Base-by-base conservation (phyloP, 1,140 invertebrate species). In the Stenopsyche tienmushanensis region DNA sequence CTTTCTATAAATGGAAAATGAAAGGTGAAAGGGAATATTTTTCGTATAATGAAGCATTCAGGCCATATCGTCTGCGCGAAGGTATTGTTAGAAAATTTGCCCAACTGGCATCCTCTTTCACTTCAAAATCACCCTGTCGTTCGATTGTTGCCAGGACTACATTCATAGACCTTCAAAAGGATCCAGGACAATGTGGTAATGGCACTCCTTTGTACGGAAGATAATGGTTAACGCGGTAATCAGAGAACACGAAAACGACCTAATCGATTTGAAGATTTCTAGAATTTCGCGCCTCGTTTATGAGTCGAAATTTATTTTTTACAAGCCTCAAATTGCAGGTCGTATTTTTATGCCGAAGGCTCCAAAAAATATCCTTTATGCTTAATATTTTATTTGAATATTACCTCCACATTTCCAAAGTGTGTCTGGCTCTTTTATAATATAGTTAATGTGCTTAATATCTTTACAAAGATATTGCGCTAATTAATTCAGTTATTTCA, bases 81-180 rank as follows among this genome's bases (percentile, higher is more conserved):
- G 53, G 20, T 25, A 57, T 57, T 57, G 53, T 57, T 15, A n/a
- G 13, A 34, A 25, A 57, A 57, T 57, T 57, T 57, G 25, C 25
- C 53, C 29, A 21, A 34, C 17, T 34, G 53, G 9, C 53, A 10
- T 54, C 52, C 52, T 54, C 52, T 29, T 54, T 54, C 52, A 13
- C 7, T 13, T 47, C 44, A 13, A 18, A 47, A 47, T 47, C 44
- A 54, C 13, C 53, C 13, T 53, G 25, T 42, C 25, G 34, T 57
- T 42, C 53, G 53, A 57, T 57, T 41, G 53, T 57, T 57, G 20
- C 53, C 20, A 57, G 53, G 29, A 39, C 15, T 57, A 9, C 44
- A 47, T 47, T 47, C 44, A 47, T 20, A 25, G 52, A n/a, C 52
- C 52, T 54, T 54, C 52, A 54, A 54, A 54, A 54, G 52, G 52